A percentile compares a stretch with the other conserved stretches of the same genome.
Conservation (phyloP, 1,140 invertebrate genomes). For the Formica exsecta region DNA sequence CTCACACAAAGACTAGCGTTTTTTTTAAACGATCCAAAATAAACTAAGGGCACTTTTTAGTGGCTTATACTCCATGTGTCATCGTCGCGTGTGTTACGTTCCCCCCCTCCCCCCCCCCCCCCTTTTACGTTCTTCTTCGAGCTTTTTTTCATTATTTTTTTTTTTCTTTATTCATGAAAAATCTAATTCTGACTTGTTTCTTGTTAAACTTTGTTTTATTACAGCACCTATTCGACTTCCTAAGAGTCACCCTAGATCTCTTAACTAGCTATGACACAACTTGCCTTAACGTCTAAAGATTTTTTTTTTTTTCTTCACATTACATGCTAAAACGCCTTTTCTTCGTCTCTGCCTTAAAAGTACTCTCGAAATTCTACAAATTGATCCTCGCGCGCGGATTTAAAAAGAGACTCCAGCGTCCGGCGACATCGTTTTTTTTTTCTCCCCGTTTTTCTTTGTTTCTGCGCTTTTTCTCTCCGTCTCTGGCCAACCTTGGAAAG, state of each 20-base stretch:
- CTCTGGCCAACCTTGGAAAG: constrained; percentile 39
- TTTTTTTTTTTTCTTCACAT: constrained; percentile 67
- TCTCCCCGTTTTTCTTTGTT: constrained; percentile 33
- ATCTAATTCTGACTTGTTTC: constrained; percentile 81
- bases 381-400: constrained; percentile 64
- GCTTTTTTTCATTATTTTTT: constrained; percentile 49
- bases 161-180: constrained; percentile 83
- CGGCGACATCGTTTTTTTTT: constrained; percentile 44
- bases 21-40: constrained; percentile 84
- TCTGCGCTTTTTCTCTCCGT: constrained; percentile 35
- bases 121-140: constrained; percentile 34
- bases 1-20: constrained; percentile 83
- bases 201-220: constrained; percentile 74
- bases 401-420: constrained; percentile 45
- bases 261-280: constrained; percentile 81
- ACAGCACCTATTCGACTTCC: constrained; percentile 82
- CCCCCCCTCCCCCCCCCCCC: background rate
- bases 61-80: constrained; percentile 82
- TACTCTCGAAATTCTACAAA: constrained; percentile 70
- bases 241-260: constrained; percentile 78
- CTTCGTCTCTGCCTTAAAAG: constrained; percentile 75
- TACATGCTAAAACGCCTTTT: constrained; percentile 71
- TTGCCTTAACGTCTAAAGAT: constrained; percentile 78
- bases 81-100: constrained; percentile 64
- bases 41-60: constrained; percentile 86